Evolutionary conservation across 2,797 vertebrate genomes (phyloP).

Genomic region (Cryptoblepharus egeriae): DNA sequence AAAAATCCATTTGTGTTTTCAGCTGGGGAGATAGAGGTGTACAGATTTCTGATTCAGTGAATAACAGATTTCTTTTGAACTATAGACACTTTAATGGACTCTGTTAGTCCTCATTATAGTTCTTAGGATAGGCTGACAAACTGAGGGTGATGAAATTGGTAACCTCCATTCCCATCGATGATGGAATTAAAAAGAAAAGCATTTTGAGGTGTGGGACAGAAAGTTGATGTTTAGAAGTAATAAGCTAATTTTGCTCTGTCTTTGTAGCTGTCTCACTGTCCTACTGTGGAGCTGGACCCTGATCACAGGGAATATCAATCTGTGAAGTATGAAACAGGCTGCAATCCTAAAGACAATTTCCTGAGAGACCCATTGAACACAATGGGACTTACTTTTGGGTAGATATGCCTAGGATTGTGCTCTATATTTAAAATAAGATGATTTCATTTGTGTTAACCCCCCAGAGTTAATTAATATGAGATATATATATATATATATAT

Average conservation of each 20-base stretch:
- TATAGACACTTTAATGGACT: constrained; percentile 13
- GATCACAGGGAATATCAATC: no score
- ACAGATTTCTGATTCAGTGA: constrained; percentile 33
- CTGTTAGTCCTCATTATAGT: neutral
- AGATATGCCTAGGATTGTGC: no score
- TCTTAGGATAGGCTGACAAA: constrained; percentile 18
- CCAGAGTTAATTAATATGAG: no score
- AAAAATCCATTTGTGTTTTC: constrained; percentile 39
- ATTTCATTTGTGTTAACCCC: no score
- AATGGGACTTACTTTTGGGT: no score
- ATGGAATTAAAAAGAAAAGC: constrained; percentile 18
- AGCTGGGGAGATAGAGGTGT: constrained; percentile 30
- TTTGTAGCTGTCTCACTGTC: neutral
- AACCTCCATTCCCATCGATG: neutral
- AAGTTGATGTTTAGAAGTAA: neutral
- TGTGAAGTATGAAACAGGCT: no score
- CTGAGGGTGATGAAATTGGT: neutral
- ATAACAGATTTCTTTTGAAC: rapidly evolving
- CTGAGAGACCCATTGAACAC: no score
- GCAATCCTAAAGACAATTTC: no score
- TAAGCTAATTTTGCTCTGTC: neutral
- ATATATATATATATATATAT: no score
- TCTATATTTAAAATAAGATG: no score
- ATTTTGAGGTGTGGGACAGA: neutral
- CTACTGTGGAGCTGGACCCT: neutral